Evolutionary conservation across 1,140 invertebrate species (phyloP).

Genomic region (Apolygus lucorum): DNA sequence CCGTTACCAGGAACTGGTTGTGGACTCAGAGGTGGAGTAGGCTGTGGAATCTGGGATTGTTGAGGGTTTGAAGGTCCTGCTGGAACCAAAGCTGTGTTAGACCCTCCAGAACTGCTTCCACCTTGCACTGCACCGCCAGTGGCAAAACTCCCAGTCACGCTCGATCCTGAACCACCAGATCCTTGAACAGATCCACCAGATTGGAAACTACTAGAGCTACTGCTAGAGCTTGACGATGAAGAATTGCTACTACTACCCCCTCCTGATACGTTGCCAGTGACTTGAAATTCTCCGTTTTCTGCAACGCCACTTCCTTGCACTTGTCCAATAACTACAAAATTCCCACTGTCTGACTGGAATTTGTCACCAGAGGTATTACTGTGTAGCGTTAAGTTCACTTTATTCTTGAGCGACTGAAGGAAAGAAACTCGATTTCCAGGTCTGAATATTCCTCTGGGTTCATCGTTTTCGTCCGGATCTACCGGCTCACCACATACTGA

Average conservation of each 20-base stretch:
- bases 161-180: neutral
- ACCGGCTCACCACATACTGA: neutral
- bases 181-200: neutral
- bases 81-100: neutral
- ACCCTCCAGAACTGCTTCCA: neutral
- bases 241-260: neutral
- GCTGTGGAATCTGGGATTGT: neutral
- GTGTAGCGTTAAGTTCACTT: neutral
- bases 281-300: slow-evolving; percentile 11
- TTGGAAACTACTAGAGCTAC: neutral
- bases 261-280: slow-evolving; percentile 4
- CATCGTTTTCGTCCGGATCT: neutral
- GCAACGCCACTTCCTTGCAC: slow-evolving; percentile 1
- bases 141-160: slow-evolving; percentile 14
- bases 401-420: neutral
- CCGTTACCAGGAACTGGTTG: neutral
- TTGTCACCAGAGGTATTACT: slow-evolving; percentile 41
- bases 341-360: slow-evolving; percentile 30
- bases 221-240: too few relatives aligned
- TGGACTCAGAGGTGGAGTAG: neutral
- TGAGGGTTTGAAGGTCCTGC: neutral
- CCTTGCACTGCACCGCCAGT: slow-evolving; percentile 18
- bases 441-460: neutral
- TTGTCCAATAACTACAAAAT: slow-evolving; percentile 5
- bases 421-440: neutral